Conservation (phyloP, 2,888 invertebrate species). For the Alcis repandata region DNA sequence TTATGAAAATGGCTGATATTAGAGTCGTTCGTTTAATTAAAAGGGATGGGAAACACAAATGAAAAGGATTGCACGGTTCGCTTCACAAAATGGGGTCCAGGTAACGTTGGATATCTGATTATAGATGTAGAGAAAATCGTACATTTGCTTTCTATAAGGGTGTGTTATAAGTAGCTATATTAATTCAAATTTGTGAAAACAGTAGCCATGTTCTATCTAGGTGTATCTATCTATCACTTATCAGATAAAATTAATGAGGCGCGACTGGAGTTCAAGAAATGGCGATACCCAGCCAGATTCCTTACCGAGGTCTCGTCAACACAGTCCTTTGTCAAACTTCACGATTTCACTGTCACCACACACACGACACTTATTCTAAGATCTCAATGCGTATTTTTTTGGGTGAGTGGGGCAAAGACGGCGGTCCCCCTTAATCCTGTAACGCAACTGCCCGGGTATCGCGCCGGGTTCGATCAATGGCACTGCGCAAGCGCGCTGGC, state of each 20-base stretch:
- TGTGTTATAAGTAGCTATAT: background rate
- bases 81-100: slow-evolving; percentile 15
- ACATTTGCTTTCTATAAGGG: background rate
- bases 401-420: slow-evolving; percentile 59
- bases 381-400: slow-evolving; percentile 75
- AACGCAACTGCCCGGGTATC: slow-evolving; percentile 76
- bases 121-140: background rate
- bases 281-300: background rate
- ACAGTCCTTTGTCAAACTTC: slow-evolving; percentile 28
- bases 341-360: slow-evolving; percentile 52
- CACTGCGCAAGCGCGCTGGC: slow-evolving; percentile 74
- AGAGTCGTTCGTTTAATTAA: background rate
- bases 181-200: background rate
- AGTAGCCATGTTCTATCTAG: background rate
- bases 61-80: slow-evolving; percentile 1
- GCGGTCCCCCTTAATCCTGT: slow-evolving; percentile 56
- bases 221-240: slow-evolving; percentile 15
- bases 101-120: background rate
- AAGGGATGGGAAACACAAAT: background rate
- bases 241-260: slow-evolving; percentile 25
- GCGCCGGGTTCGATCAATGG: slow-evolving; percentile 76
- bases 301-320: slow-evolving; percentile 31
- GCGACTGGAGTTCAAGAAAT: background rate
- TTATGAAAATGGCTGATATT: slow-evolving; percentile 1
- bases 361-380: slow-evolving; percentile 58